A percentile compares a stretch with the other conserved stretches of the same genome.
Evolutionary conservation across 2,888 invertebrate species (phyloP).

Genomic region (Chalcosyrphus nemorum): DNA sequence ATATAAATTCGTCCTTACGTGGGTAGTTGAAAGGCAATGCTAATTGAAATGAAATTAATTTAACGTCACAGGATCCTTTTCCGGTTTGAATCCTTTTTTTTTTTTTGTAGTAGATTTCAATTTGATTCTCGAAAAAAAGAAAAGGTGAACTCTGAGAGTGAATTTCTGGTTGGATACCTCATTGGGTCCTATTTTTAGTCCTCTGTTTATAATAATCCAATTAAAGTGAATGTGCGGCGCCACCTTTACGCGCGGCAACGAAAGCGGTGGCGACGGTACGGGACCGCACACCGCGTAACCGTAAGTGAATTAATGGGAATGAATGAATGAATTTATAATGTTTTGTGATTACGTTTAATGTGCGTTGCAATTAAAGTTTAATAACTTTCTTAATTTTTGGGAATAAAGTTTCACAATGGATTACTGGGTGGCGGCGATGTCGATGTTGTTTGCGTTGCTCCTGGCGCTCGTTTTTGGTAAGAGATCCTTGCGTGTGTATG

Average conservation of each 20-base stretch:
- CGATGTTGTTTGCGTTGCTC: conserved; percentile 39
- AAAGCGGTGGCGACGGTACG: not conserved
- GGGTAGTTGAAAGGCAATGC: not conserved
- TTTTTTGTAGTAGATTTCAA: not conserved
- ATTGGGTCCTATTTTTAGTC: not conserved
- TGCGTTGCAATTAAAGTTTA: conserved; percentile 68
- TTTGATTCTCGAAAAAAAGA: not conserved
- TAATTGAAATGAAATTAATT: conserved; percentile 30
- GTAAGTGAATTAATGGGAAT: conserved; percentile 53
- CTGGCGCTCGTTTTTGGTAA: conserved; percentile 57
- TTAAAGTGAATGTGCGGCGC: conserved; percentile 19
- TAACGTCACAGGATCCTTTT: conserved; percentile 17
- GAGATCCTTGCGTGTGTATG: too few relatives aligned
- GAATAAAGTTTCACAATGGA: conserved; percentile 57
- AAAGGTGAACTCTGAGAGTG: not conserved
- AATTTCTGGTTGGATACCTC: not conserved
- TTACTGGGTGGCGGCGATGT: conserved; percentile 56
- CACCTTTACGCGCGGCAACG: not conserved
- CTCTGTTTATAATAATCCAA: conserved; percentile 33
- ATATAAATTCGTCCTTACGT: conserved; percentile 41
- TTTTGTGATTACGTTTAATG: conserved; percentile 61
- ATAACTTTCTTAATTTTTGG: conserved; percentile 61
- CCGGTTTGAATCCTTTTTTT: not conserved
- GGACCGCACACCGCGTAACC: conserved; percentile 1
- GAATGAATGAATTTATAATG: conserved; percentile 61